Base-by-base conservation (phyloP, 2,888 invertebrate genomes). In the Clivina fossor region DNA sequence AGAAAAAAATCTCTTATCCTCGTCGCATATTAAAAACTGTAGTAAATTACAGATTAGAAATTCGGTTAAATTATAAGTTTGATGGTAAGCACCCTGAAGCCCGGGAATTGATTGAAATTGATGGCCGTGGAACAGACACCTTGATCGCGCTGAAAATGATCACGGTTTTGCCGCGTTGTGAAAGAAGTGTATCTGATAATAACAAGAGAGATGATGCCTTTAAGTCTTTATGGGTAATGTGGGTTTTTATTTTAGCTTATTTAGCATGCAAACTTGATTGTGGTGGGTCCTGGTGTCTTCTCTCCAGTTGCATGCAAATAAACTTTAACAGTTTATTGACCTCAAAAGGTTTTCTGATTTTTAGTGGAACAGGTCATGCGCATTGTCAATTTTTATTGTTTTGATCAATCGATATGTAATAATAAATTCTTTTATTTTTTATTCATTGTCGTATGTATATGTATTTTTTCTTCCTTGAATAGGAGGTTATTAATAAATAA, bases 311-410 rank as follows among this genome's bases (percentile, higher is more conserved):
- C n/a, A n/a, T n/a, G n/a, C n/a, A n/a, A n/a, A n/a, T 51, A 41
- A 51, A 40, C 33, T 41, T 33, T 24, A 24, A 43, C 51, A 51
- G 51, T 51, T 51, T 41, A 51, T 22, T 51, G 51, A 51, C 51
- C 51, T 40, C 51, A 30, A 51, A 41, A 30, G n/a, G n/a, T n/a
- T n/a, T n/a, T n/a, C 24, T n/a, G 28, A 9, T 32, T 43, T 43
- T 33, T 43, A 33, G 51, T 51, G 33, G 51, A 51, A 20, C 41
- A 40, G 51, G 51, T 51, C 43, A 33, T 32, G 8, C 22, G 40
- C 43, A 33, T 22, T 13, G 28, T 30, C 30, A 32, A 20, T 48
- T 48, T 22, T 48, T 22, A 15, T 19, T 19, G 40, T 9, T 26
- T 5, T 16, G 15, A n/a, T n/a, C n/a, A n/a, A n/a, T n/a, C n/a